A percentile compares a stretch with the other conserved stretches of the same genome.
Conservation (phyloP, 2,113 vertebrate species). For the Halcyon senegalensis region DNA sequence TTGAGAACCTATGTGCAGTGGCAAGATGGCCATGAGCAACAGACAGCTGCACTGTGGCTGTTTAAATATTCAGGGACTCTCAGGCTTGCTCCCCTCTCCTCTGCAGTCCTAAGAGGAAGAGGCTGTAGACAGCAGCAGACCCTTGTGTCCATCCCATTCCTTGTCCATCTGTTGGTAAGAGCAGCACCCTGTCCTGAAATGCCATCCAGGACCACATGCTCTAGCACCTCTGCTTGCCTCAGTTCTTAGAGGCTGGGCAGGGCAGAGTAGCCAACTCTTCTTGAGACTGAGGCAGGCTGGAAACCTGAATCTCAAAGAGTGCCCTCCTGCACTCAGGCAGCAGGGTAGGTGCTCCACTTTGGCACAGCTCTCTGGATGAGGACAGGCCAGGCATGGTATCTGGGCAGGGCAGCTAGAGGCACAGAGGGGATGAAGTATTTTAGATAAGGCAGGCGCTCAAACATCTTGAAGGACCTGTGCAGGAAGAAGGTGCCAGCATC, state of each 20-base stretch:
- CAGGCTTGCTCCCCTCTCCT: not conserved
- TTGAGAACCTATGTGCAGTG: not conserved
- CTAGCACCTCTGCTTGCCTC: not conserved
- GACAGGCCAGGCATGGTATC: accelerated
- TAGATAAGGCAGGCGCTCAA: not conserved
- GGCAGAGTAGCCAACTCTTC: not conserved
- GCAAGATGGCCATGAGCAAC: not conserved
- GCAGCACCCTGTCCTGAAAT: not conserved
- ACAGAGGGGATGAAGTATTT: not conserved
- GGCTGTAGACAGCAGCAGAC: not conserved
- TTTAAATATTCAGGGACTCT: not conserved
- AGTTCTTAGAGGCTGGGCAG: not conserved
- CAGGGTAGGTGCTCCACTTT: not conserved
- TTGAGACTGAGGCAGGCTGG: not conserved
- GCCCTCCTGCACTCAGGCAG: not conserved
- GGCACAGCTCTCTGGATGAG: no score
- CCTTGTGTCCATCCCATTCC: not conserved
- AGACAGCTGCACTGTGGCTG: not conserved
- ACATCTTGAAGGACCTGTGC: not conserved
- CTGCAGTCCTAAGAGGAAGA: not conserved
- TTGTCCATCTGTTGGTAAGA: not conserved
- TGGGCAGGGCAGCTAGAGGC: not conserved
- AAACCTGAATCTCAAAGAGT: accelerated
- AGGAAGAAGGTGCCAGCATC: not conserved
- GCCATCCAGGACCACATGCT: no score